These are phyloP conservation scores for pig (Sus scrofa) DNA, from an alignment of 2,113 vertebrate genomes.

Conservation along the genomic window DNA sequence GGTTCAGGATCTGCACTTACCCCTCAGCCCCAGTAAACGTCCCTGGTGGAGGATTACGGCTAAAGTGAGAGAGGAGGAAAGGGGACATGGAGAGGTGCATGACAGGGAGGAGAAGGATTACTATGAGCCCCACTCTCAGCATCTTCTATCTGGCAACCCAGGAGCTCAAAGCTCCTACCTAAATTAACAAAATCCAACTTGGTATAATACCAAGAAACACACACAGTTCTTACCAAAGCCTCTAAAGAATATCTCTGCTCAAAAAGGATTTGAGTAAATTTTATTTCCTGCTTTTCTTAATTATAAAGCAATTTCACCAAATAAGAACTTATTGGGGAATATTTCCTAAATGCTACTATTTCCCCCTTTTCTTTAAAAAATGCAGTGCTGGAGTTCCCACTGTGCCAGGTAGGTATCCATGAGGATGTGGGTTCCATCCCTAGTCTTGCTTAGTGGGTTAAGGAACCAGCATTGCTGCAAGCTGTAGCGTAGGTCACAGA, in stretches of 20 bases:
- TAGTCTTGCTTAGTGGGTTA: too few species aligned
- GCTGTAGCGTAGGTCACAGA: too few species aligned
- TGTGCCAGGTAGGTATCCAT: too few species aligned
- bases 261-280: not conserved
- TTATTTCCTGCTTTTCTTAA: conserved; percentile 28
- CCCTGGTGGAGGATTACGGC: conserved; percentile 95
- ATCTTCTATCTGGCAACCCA: conserved; percentile 79
- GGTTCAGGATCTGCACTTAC: conserved; percentile 91
- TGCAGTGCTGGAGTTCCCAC: too few species aligned
- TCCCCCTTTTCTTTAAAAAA: conserved; percentile 79
- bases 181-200: not conserved
- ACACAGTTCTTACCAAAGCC: conserved; percentile 33
- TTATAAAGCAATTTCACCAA: conserved; percentile 44
- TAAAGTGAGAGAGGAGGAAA: conserved; percentile 92
- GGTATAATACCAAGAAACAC: conserved; percentile 54
- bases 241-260: not conserved
- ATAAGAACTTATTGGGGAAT: not conserved
- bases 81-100: conserved; percentile 90
- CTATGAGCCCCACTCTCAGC: conserved; percentile 85
- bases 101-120: conserved; percentile 89
- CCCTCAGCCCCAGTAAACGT: conserved; percentile 94
- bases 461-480: too few species aligned
- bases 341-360: conserved; percentile 56
- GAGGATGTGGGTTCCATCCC: too few species aligned
- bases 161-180: conserved; percentile 79